These are phyloP conservation scores for Eira barbara DNA, from an alignment of 2,113 vertebrate genomes.

Conservation along the genomic window DNA sequence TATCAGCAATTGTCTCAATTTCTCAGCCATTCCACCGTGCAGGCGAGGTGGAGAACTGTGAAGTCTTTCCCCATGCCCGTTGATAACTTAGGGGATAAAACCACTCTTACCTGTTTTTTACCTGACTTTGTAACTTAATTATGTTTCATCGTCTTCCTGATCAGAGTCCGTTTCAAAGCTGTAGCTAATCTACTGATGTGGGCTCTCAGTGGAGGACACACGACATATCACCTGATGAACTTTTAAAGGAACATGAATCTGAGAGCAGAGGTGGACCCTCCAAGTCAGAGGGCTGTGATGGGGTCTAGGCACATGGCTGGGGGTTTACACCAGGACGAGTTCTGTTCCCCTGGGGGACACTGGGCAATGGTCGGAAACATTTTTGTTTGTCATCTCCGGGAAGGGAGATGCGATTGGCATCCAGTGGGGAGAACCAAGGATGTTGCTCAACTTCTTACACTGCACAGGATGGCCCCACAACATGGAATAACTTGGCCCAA, in stretches of 20 bases:
- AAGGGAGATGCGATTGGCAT: neutral
- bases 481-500: neutral
- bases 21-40: neutral
- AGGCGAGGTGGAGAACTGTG: neutral
- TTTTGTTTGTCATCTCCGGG: neutral
- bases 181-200: neutral
- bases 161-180: neutral
- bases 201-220: neutral
- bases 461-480: rapidly evolving
- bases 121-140: neutral
- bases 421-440: neutral
- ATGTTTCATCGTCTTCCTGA: neutral
- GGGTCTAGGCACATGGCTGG: neutral
- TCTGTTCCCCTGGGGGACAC: rapidly evolving
- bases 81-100: neutral
- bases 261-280: neutral
- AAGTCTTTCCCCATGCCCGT: neutral
- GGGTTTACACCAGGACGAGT: neutral
- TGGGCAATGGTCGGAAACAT: neutral
- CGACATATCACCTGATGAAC: neutral
- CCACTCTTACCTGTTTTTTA: neutral
- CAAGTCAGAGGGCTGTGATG: too few species aligned
- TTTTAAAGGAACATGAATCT: neutral
- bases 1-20: neutral
- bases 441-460: rapidly evolving